These are phyloP conservation scores for Ephialtes manifestator DNA, from an alignment of 2,888 invertebrate genomes.

Conservation along the genomic window DNA sequence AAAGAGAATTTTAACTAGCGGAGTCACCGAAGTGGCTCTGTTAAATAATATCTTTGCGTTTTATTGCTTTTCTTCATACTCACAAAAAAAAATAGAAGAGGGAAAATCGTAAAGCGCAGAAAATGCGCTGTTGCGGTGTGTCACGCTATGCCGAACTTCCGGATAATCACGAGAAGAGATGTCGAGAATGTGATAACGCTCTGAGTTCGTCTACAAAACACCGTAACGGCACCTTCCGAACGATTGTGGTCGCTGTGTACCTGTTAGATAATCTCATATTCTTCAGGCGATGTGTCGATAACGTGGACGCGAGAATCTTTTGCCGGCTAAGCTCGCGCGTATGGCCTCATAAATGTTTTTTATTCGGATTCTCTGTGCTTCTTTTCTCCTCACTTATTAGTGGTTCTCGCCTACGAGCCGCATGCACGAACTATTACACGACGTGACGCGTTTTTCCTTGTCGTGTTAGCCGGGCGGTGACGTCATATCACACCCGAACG, in stretches of 20 bases:
- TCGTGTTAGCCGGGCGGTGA: slow-evolving; percentile 54
- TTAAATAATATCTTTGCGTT: background rate
- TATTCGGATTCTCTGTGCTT: slow-evolving; percentile 3
- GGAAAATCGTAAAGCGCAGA: background rate
- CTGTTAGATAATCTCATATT: slow-evolving; percentile 41
- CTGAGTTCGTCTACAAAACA: background rate
- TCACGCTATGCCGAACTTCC: slow-evolving; percentile 34
- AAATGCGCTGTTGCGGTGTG: slow-evolving; percentile 12
- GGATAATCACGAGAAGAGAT: slow-evolving; percentile 9
- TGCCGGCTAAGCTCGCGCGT: slow-evolving; percentile 2
- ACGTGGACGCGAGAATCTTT: background rate
- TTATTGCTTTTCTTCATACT: background rate
- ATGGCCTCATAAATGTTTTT: background rate
- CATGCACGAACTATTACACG: slow-evolving; percentile 23
- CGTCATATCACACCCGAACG: slow-evolving; percentile 67
- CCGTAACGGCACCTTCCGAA: background rate
- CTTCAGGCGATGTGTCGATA: slow-evolving; percentile 5
- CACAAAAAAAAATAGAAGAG: background rate
- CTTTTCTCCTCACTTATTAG: slow-evolving; percentile 19
- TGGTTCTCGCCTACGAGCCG: background rate
- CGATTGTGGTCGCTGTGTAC: slow-evolving; percentile 13
- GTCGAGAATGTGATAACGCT: slow-evolving; percentile 3
- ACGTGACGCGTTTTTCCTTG: slow-evolving; percentile 59
- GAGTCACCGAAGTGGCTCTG: background rate
- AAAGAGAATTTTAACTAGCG: background rate